Base-by-base conservation (phyloP, 2,888 invertebrate species). In the Netelia melanura region DNA sequence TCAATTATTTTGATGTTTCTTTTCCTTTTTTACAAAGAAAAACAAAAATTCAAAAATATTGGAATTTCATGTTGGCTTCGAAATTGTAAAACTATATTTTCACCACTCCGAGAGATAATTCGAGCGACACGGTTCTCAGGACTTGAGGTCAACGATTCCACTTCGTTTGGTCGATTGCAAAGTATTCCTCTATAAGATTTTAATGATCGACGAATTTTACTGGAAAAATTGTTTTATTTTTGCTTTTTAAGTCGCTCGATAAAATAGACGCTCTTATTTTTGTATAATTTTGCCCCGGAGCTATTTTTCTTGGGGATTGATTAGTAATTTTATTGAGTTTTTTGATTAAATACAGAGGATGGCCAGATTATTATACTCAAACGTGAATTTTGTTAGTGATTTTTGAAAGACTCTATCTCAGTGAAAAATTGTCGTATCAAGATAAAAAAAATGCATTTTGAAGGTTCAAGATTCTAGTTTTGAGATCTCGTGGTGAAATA, bases 51-150 rank as follows among this genome's bases (percentile, higher is more conserved):
- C 48, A 48, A 10, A 48, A 48, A 3, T 3, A 14, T 14, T 14
- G 48, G 1, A 48, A 11, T 14, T 2, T 48, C 48, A 1, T 48
- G 14, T 3, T 48, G 3, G 48, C 48, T 48, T 3, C 0, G 14
- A 48, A 8, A 54, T 25, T 65, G 17, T 14, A 76, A 65, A 44
- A 17, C 75, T 38, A 21, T 17, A 56, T n/a, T 48, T 48, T 48
- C 3, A 48, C 11, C 14, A 48, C 48, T 48, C 14, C 14, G 48
- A 48, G 48, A 48, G 3, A 48, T 48, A 48, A 48, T 65, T 44
- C 43, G 56, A 65, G 64, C 58, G 76, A 76, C 76, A 76, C 43
- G 38, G n/a, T 76, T 76, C 65, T n/a, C 76, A 65, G 8, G 43
- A 65, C 23, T 65, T 56, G 38, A 38, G 64, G 75, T 38, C 44